These are phyloP conservation scores for Amphipoea lucens DNA, from an alignment of 2,888 invertebrate genomes.

Conservation along the genomic window DNA sequence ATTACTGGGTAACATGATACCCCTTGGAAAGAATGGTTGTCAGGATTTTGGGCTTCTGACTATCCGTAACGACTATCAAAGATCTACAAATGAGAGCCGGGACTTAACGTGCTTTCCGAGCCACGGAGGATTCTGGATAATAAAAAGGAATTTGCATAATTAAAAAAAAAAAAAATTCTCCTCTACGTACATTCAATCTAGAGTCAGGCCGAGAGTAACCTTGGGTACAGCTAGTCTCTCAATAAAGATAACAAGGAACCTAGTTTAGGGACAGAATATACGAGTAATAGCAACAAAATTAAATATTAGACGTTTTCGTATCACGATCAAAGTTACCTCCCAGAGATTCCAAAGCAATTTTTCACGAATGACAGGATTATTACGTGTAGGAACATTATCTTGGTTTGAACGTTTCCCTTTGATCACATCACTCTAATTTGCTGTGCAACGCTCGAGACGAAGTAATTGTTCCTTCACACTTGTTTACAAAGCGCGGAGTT, in stretches of 20 bases:
- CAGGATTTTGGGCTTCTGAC: background rate
- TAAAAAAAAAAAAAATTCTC: background rate
- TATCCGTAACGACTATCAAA: background rate
- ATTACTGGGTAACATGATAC: background rate
- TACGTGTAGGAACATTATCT: conserved; percentile 8
- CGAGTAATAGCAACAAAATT: background rate
- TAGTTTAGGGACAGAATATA: background rate
- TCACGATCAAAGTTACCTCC: conserved; percentile 19
- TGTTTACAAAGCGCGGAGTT: conserved; percentile 14
- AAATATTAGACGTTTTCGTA: background rate
- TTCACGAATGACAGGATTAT: conserved; percentile 17
- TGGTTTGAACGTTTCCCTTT: conserved; percentile 35
- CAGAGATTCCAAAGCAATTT: background rate
- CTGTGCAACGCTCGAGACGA: conserved; percentile 3
- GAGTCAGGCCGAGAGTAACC: background rate
- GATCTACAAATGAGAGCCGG: background rate
- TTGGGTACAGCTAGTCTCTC: background rate
- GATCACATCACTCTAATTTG: conserved; percentile 26
- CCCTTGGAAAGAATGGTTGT: background rate
- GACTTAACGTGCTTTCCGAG: background rate
- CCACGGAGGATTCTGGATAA: background rate
- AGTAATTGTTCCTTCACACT: conserved; percentile 20
- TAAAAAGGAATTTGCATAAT: background rate
- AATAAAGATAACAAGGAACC: background rate
- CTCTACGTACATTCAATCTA: background rate